These are phyloP conservation scores for Phyllostomus discolor DNA, from an alignment of 2,113 vertebrate genomes.

Conservation along the genomic window DNA sequence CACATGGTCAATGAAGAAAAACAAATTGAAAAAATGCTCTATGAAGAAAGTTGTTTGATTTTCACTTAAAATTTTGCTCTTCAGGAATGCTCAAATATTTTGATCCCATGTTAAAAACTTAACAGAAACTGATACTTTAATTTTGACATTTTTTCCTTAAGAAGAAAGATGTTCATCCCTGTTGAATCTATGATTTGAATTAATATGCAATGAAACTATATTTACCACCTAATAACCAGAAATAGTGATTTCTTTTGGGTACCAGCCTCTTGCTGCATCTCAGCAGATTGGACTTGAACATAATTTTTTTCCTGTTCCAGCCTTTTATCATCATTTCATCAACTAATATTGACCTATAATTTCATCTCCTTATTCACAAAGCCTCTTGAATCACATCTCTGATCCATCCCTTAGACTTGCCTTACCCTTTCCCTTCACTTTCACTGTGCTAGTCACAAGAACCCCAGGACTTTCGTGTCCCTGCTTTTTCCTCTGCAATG, in stretches of 20 bases:
- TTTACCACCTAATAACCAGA: background rate
- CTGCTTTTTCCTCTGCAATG: background rate
- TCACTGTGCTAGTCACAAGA: background rate
- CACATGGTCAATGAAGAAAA: background rate
- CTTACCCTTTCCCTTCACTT: background rate
- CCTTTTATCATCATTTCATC: background rate
- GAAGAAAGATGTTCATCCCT: background rate
- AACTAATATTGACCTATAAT: background rate
- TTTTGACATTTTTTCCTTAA: background rate
- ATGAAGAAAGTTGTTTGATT: background rate
- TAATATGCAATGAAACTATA: background rate
- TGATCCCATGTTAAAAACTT: background rate
- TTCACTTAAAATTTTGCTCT: conserved; percentile 5
- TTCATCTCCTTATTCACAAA: background rate
- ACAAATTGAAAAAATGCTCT: background rate
- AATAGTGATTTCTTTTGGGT: background rate
- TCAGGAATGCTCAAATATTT: background rate
- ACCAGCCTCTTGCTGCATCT: background rate
- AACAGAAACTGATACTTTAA: background rate
- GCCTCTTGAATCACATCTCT: background rate
- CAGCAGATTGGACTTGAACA: background rate
- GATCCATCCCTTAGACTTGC: background rate
- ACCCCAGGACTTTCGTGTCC: background rate
- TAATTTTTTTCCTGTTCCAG: background rate
- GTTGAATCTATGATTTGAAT: background rate